A percentile compares a stretch with the other conserved stretches of the same genome.
These are phyloP conservation scores for Carposina sasakii DNA, from an alignment of 1,140 invertebrate species.

Conservation along the genomic window DNA sequence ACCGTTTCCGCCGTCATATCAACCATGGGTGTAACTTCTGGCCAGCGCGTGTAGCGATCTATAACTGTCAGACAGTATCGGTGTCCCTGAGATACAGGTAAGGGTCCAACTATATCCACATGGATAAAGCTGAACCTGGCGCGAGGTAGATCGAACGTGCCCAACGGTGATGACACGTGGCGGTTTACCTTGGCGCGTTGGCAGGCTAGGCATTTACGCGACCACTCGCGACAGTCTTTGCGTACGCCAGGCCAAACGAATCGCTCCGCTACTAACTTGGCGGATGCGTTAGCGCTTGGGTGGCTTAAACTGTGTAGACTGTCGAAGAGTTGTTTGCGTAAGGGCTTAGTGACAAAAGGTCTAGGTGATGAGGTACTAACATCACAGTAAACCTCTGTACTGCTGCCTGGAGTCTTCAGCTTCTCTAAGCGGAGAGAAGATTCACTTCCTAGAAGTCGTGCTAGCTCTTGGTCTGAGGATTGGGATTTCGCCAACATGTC, in stretches of 20 bases:
- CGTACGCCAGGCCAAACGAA: slow-evolving; percentile 45
- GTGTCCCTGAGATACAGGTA: slow-evolving; percentile 20
- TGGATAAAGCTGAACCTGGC: slow-evolving; percentile 28
- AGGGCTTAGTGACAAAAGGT: slow-evolving; percentile 13
- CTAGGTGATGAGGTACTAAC: neutral
- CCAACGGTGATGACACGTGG: slow-evolving; percentile 27
- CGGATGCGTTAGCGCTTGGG: slow-evolving; percentile 19
- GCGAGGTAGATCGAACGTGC: slow-evolving; percentile 16
- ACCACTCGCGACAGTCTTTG: neutral
- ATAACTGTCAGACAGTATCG: slow-evolving; percentile 32
- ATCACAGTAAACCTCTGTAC: neutral
- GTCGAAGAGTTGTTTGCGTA: slow-evolving; percentile 25
- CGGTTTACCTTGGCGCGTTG: slow-evolving; percentile 35
- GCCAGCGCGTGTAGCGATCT: slow-evolving; percentile 36
- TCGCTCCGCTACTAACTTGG: slow-evolving; percentile 30
- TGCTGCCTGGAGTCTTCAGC: neutral
- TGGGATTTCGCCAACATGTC: neutral
- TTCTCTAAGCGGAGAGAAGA: neutral
- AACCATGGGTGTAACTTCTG: slow-evolving; percentile 30
- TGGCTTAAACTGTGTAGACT: slow-evolving; percentile 22
- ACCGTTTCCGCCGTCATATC: slow-evolving; percentile 35
- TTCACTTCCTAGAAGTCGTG: neutral
- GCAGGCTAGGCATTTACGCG: slow-evolving; percentile 16
- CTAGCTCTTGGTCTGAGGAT: slow-evolving; percentile 3
- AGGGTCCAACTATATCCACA: slow-evolving; percentile 43